These are phyloP conservation scores for Nipponacmea schrenckii DNA, from an alignment of 2,888 invertebrate species.

Conservation along the genomic window DNA sequence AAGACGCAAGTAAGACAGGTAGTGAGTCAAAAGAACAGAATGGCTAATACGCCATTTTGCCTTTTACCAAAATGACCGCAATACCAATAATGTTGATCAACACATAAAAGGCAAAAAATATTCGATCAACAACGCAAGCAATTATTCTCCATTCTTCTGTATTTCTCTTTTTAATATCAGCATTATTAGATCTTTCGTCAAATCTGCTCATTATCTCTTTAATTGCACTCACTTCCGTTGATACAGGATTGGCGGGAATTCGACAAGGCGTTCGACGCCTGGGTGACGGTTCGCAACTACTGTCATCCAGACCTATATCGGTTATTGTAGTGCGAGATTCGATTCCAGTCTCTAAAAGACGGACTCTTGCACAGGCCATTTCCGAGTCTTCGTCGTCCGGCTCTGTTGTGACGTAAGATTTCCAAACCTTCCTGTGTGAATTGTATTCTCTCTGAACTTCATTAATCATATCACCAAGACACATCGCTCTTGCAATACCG, in stretches of 20 bases:
- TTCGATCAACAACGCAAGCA: slow-evolving; percentile 57
- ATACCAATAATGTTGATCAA: slow-evolving; percentile 54
- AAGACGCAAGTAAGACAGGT: slow-evolving; percentile 2
- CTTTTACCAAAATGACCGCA: slow-evolving; percentile 45
- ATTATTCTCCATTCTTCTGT: slow-evolving; percentile 62
- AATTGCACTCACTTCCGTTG: slow-evolving; percentile 16
- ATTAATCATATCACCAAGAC: slow-evolving; percentile 42
- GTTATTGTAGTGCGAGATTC: slow-evolving; percentile 23
- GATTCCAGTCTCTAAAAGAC: slow-evolving; percentile 41
- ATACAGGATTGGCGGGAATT: slow-evolving; percentile 5
- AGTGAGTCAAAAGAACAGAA: not conserved
- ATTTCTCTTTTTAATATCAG: slow-evolving; percentile 49
- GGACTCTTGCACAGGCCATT: slow-evolving; percentile 42
- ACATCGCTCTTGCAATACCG: slow-evolving; percentile 45
- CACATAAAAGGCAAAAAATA: slow-evolving; percentile 60
- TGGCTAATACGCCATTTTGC: slow-evolving; percentile 18
- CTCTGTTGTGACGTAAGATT: slow-evolving; percentile 30
- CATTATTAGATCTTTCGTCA: slow-evolving; percentile 46
- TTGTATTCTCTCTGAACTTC: slow-evolving; percentile 32
- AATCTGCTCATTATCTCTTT: slow-evolving; percentile 10
- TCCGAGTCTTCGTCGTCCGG: slow-evolving; percentile 40
- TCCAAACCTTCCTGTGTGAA: slow-evolving; percentile 36
- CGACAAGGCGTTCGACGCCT: slow-evolving; percentile 25
- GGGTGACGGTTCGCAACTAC: slow-evolving; percentile 19
- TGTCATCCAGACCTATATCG: slow-evolving; percentile 8